Evolutionary conservation across 1,140 invertebrate genomes (phyloP).

Genomic region (Lordiphosa stackelbergi): DNA sequence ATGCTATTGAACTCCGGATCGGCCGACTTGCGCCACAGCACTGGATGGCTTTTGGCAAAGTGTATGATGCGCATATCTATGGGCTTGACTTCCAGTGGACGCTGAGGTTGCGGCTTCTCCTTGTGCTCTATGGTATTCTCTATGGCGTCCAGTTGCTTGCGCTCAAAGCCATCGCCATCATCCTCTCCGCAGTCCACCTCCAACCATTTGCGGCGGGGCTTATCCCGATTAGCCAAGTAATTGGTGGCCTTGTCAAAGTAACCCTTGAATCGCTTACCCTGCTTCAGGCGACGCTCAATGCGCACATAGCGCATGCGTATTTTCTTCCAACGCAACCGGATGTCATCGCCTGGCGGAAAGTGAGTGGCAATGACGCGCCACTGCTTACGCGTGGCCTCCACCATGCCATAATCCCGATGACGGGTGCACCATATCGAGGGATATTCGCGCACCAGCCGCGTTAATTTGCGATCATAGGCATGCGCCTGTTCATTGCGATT

Average conservation of each 20-base stretch:
- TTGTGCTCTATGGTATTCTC: conserved; percentile 51
- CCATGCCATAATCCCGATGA: conserved; percentile 69
- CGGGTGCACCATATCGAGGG: conserved; percentile 71
- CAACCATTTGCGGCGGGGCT: conserved; percentile 52
- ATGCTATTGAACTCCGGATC: conserved; percentile 66
- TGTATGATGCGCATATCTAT: conserved; percentile 67
- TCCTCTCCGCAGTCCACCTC: conserved; percentile 63
- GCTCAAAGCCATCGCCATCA: conserved; percentile 62
- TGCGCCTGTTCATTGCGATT: conserved; percentile 68
- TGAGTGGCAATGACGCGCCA: conserved; percentile 66
- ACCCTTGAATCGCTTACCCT: conserved; percentile 70
- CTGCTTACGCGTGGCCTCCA: conserved; percentile 64
- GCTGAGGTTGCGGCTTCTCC: conserved; percentile 17
- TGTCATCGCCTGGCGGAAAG: conserved; percentile 65
- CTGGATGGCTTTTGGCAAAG: conserved; percentile 74
- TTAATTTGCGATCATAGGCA: conserved; percentile 67
- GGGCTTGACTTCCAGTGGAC: conserved; percentile 55
- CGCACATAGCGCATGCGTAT: conserved; percentile 67
- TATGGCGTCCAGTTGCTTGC: conserved; percentile 60
- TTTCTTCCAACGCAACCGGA: conserved; percentile 71
- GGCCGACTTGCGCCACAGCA: conserved; percentile 65
- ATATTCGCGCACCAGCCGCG: conserved; percentile 59
- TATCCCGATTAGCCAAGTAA: conserved; percentile 63
- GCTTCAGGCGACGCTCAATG: conserved; percentile 57
- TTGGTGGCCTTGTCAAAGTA: conserved; percentile 75